Evolutionary conservation across 2,113 vertebrate genomes (phyloP).

Genomic region (Gavialis gangeticus): DNA sequence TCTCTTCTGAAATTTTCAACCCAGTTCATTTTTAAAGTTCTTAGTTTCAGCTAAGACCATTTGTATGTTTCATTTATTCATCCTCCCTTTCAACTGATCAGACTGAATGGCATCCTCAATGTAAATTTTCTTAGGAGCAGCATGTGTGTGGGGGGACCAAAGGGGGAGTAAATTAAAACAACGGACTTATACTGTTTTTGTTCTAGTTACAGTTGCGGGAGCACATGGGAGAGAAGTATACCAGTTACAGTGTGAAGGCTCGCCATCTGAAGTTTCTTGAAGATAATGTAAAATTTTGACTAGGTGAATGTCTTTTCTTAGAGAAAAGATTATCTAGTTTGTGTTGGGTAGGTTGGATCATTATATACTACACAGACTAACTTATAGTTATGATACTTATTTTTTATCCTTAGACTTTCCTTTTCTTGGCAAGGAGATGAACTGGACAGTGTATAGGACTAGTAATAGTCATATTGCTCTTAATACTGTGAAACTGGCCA

Average conservation of each 20-base stretch:
- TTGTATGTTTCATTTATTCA: background rate
- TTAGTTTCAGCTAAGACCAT: background rate
- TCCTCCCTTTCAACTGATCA: background rate
- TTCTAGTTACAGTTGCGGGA: conserved; percentile 85
- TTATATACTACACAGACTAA: background rate
- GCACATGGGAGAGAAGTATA: conserved; percentile 91
- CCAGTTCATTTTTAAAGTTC: background rate
- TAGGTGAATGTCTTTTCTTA: background rate
- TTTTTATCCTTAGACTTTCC: background rate
- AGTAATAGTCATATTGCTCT: conserved; percentile 29
- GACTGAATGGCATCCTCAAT: background rate
- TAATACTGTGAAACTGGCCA: conserved; percentile 36
- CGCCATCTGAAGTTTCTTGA: conserved; percentile 96
- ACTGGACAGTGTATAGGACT: background rate
- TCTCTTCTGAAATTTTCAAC: background rate
- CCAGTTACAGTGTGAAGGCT: conserved; percentile 88
- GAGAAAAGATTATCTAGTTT: conserved; percentile 41
- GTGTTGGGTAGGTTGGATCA: conserved; percentile 18
- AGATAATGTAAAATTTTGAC: conserved; percentile 86
- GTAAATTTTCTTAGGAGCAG: background rate
- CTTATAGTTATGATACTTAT: background rate
- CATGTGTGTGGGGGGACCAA: background rate
- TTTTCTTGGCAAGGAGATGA: conserved; percentile 12
- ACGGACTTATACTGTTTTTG: background rate
- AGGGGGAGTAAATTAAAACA: no score